Conservation (phyloP, 2,888 invertebrate species). For the Rhorus exstirpatorius region DNA sequence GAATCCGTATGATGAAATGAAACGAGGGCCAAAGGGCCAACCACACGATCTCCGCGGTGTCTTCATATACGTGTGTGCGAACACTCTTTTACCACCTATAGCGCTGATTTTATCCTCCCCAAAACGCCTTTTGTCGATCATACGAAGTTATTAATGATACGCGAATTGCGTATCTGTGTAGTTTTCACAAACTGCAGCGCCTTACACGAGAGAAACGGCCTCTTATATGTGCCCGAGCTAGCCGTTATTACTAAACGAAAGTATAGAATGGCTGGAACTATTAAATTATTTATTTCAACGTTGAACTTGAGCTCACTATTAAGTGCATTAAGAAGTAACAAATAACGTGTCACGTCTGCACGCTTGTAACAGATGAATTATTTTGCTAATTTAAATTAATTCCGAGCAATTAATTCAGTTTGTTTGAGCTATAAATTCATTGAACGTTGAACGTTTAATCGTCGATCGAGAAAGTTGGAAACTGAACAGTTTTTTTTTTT, state of each 20-base stretch:
- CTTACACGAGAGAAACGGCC: not conserved
- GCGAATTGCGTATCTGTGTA: constrained; percentile 13
- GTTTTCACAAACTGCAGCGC: constrained; percentile 11
- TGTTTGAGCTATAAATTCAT: not conserved
- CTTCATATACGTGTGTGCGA: constrained; percentile 61
- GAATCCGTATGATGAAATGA: constrained; percentile 21
- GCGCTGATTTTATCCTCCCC: constrained; percentile 72
- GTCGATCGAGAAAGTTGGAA: not conserved
- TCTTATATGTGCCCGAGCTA: not conserved
- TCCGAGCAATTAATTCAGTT: not conserved
- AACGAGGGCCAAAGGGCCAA: constrained; percentile 63
- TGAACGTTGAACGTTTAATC: not conserved
- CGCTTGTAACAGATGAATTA: too few relatives aligned
- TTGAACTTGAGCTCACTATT: too few relatives aligned
- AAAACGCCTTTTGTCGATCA: constrained; percentile 57
- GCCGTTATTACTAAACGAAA: too few relatives aligned
- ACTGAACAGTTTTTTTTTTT: constrained; percentile 17
- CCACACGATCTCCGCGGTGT: constrained; percentile 66
- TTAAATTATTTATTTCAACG: too few relatives aligned
- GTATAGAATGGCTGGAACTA: too few relatives aligned
- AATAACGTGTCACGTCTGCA: too few relatives aligned
- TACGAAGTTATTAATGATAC: constrained; percentile 69
- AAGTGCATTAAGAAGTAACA: too few relatives aligned
- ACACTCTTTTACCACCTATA: constrained; percentile 75
- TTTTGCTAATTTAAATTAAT: too few relatives aligned